phyloP scores from a whole-genome alignment of 2,797 vertebrate species.

The Chloroceryle amazona region DNA sequence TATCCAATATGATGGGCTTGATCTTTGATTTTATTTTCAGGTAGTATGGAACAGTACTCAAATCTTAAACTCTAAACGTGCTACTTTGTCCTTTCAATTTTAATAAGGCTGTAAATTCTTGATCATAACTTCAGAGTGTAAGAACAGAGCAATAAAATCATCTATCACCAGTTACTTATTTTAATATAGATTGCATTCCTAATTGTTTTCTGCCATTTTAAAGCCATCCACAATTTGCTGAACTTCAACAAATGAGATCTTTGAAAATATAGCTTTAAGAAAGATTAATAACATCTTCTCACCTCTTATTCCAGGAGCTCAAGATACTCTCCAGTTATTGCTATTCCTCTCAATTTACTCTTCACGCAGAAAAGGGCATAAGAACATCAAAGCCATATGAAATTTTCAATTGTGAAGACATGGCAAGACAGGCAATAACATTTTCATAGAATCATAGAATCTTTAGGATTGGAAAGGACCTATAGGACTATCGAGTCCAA shows the following conservation, averaged over 20 bases:
- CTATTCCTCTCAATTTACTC: background rate
- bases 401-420: background rate
- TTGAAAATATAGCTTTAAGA: constrained; percentile 8
- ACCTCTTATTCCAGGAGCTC: background rate
- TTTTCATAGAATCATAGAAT: background rate
- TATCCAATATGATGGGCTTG: background rate
- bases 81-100: background rate
- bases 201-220: background rate
- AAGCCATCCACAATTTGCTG: background rate
- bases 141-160: background rate
- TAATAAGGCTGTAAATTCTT: background rate
- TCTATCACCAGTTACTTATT: background rate
- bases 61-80: background rate
- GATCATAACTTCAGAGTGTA: background rate
- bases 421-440: background rate
- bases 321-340: background rate
- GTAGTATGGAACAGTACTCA: background rate
- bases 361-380: background rate
- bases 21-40: background rate
- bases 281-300: constrained; percentile 4
- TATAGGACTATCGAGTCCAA: no score
- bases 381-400: background rate
- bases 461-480: no score
- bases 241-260: constrained; percentile 20
- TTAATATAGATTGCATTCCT: background rate